These are phyloP conservation scores for Cinclus mexicanus DNA, from an alignment of 2,113 vertebrate species.

Conservation along the genomic window DNA sequence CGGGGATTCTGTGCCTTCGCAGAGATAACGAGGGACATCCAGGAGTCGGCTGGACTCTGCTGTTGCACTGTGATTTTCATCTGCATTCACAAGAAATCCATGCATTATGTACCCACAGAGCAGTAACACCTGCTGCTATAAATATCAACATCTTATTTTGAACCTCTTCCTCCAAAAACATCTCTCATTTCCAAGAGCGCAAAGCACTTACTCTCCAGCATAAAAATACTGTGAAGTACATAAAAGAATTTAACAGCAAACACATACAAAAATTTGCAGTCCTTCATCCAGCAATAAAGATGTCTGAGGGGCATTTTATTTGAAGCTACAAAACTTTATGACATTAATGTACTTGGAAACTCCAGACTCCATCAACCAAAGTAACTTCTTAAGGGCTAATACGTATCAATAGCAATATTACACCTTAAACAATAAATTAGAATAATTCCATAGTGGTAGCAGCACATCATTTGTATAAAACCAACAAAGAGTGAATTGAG, in stretches of 20 bases:
- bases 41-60: slow-evolving; percentile 93
- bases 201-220: background rate
- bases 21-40: slow-evolving; percentile 95
- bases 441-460: background rate
- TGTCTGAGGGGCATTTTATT: slow-evolving; percentile 35
- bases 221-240: background rate
- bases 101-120: background rate
- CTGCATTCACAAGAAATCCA: slow-evolving; percentile 72
- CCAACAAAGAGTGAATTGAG: background rate
- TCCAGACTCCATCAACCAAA: background rate
- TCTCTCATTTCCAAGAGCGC: background rate
- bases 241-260: slow-evolving; percentile 12
- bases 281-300: background rate
- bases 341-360: slow-evolving; percentile 12
- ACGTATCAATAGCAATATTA: background rate
- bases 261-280: background rate
- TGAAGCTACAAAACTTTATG: slow-evolving; percentile 24
- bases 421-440: background rate
- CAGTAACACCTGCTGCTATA: background rate
- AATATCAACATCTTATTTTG: background rate
- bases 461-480: background rate
- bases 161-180: background rate
- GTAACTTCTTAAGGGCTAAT: background rate
- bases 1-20: slow-evolving; percentile 94
- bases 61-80: slow-evolving; percentile 89